These are phyloP conservation scores for Antrozous pallidus DNA, from an alignment of 2,797 vertebrate species.

Conservation along the genomic window DNA sequence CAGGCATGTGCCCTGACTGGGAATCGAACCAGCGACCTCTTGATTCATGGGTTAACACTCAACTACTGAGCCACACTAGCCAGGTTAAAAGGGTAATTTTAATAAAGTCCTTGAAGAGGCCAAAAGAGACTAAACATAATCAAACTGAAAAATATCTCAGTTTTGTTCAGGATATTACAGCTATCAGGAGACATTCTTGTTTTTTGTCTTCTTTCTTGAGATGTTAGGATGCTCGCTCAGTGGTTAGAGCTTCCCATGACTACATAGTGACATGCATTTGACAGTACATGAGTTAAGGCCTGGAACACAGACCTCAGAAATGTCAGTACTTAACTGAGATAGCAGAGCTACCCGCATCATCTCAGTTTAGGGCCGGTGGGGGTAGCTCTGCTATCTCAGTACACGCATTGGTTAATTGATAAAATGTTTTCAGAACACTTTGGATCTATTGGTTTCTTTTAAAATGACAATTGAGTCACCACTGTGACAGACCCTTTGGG, in stretches of 20 bases:
- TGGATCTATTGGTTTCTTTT: neutral
- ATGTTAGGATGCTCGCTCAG: neutral
- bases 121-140: neutral
- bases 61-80: too few species aligned
- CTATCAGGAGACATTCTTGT: neutral
- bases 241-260: neutral
- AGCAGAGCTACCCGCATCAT: neutral
- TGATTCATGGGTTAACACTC: too few species aligned
- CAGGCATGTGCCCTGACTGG: too few species aligned
- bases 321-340: neutral
- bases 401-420: neutral
- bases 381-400: neutral
- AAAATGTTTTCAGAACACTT: constrained; percentile 27
- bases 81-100: neutral
- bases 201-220: neutral
- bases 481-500: neutral
- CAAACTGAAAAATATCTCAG: neutral
- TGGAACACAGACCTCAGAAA: neutral
- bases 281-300: neutral
- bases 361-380: neutral
- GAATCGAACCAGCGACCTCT: too few species aligned
- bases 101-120: neutral
- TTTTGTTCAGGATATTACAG: neutral
- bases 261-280: neutral
- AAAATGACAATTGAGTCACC: neutral